These are phyloP conservation scores for Himalopsyche anomala DNA, from an alignment of 2,888 invertebrate genomes.

Conservation along the genomic window DNA sequence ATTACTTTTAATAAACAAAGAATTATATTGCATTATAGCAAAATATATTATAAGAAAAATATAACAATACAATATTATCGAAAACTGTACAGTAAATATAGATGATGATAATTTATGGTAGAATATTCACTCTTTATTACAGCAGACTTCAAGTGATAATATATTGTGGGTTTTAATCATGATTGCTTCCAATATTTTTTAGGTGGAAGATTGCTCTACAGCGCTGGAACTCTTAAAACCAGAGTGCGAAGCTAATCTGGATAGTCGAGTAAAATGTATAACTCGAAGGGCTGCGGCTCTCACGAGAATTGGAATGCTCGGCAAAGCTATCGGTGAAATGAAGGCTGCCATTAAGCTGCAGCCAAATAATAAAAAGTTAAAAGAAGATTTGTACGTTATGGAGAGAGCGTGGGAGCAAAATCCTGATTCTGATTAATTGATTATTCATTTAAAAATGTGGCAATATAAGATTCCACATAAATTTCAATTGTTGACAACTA, in stretches of 20 bases:
- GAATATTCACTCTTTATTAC: not conserved
- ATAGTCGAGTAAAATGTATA: slow-evolving; percentile 84
- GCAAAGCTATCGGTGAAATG: slow-evolving; percentile 85
- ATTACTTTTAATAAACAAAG: no score
- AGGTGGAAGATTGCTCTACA: slow-evolving; percentile 78
- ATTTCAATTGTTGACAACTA: no score
- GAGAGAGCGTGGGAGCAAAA: slow-evolving; percentile 88
- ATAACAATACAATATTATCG: no score
- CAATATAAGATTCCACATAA: no score
- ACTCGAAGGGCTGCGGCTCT: slow-evolving; percentile 86
- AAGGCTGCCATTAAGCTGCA: slow-evolving; percentile 83
- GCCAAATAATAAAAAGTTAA: slow-evolving; percentile 80
- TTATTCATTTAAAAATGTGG: no score
- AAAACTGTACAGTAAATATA: no score
- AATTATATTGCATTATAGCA: no score
- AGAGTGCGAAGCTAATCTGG: slow-evolving; percentile 82
- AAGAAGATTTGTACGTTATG: slow-evolving; percentile 82
- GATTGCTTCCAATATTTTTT: not conserved
- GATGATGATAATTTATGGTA: not conserved
- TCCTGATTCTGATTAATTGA: slow-evolving; percentile 77
- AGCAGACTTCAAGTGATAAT: not conserved
- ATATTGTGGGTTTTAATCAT: not conserved
- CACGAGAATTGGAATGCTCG: slow-evolving; percentile 81
- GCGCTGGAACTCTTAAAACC: slow-evolving; percentile 87
- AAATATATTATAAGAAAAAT: no score